phyloP scores from a whole-genome alignment of 1,140 invertebrate species.

The Archivesica marissinica region DNA sequence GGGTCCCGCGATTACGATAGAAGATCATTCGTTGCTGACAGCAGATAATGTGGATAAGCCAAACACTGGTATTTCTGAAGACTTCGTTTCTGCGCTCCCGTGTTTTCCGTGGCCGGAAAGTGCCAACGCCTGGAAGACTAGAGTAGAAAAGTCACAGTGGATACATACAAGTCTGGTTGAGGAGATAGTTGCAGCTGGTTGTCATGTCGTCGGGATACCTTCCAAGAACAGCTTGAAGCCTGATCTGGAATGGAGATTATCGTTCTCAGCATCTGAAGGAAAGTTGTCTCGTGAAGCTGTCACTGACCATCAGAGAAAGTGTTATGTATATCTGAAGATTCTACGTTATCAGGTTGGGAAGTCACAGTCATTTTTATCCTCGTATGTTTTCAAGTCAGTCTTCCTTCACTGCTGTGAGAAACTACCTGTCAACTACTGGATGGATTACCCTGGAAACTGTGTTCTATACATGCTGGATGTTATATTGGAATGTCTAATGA shows the following conservation, averaged over 20 bases:
- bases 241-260: constrained; percentile 62
- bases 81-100: constrained; percentile 33
- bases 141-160: constrained; percentile 25
- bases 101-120: constrained; percentile 53
- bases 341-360: constrained; percentile 42
- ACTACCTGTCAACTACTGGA: constrained; percentile 51
- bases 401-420: constrained; percentile 59
- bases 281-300: constrained; percentile 40
- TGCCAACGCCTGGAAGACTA: constrained; percentile 37
- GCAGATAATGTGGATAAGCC: neutral
- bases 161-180: constrained; percentile 29
- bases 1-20: constrained; percentile 49
- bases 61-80: constrained; percentile 2
- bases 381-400: constrained; percentile 52
- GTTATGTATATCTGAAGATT: constrained; percentile 59
- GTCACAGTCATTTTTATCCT: neutral
- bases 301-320: constrained; percentile 59
- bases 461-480: constrained; percentile 57
- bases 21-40: neutral
- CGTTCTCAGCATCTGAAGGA: constrained; percentile 58
- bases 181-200: constrained; percentile 43
- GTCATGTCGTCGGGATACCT: constrained; percentile 55
- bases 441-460: constrained; percentile 42
- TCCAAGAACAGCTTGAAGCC: constrained; percentile 35
- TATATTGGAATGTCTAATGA: constrained; percentile 4